Evolutionary conservation across 30 jellyfish, hydroid and myxozoan species (phyloP).

Genomic region (Aurelia aurita complex sp. Pacific): DNA sequence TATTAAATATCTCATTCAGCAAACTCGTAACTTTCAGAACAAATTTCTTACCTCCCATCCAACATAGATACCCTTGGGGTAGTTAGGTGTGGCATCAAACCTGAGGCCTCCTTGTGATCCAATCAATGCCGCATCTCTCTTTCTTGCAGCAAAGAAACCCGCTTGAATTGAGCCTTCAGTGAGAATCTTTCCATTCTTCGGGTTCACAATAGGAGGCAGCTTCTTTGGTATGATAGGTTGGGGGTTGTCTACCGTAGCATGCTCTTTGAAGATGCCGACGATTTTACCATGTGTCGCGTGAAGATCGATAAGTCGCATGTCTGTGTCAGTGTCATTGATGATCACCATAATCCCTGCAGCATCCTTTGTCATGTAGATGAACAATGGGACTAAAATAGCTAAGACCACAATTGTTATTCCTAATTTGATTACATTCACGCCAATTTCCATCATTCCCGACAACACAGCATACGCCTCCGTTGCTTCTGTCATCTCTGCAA

Average conservation of each 20-base stretch:
- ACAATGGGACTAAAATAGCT: constrained; percentile 34
- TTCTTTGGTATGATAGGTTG: constrained; percentile 32
- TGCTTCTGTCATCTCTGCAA: constrained; percentile 6
- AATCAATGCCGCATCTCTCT: constrained; percentile 14
- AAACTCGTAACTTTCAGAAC: no score
- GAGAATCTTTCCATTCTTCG: constrained; percentile 18
- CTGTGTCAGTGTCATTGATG: constrained; percentile 33
- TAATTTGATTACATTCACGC: constrained; percentile 36
- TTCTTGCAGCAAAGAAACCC: constrained; percentile 42
- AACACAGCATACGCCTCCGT: constrained; percentile 45
- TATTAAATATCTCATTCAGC: no score
- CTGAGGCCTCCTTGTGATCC: constrained; percentile 30
- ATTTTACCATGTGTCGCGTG: constrained; percentile 15
- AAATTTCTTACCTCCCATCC: constrained; percentile 36
- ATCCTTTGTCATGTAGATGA: constrained; percentile 1
- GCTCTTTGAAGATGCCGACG: constrained; percentile 45
- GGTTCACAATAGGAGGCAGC: constrained; percentile 41
- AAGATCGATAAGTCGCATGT: constrained; percentile 20
- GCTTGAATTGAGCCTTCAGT: constrained; percentile 39
- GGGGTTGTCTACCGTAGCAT: constrained; percentile 19
- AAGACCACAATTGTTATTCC: constrained; percentile 22
- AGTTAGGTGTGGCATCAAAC: constrained; percentile 21
- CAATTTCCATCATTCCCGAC: constrained; percentile 30
- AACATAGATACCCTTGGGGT: constrained; percentile 19
- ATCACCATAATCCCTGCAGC: constrained; percentile 46